Evolutionary conservation across 2,888 invertebrate genomes (phyloP).

Genomic region (Parnassius smintheus): DNA sequence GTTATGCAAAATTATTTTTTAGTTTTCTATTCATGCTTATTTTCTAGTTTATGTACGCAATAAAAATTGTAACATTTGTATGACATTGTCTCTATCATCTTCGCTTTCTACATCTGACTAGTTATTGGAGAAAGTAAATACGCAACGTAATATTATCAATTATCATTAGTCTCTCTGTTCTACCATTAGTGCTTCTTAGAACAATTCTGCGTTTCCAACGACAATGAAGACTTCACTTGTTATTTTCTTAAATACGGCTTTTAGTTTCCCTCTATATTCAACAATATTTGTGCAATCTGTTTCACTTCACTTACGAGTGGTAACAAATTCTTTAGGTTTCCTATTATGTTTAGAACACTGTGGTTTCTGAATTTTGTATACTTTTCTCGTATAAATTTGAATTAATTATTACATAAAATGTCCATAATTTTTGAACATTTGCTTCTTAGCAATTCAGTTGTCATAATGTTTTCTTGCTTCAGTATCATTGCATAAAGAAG

Average conservation of each 20-base stretch:
- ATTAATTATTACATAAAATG: no score
- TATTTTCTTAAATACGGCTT: background rate
- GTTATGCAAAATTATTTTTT: background rate
- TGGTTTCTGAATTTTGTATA: no score
- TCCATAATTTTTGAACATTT: no score
- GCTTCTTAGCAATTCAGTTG: no score
- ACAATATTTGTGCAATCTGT: no score
- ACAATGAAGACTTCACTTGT: conserved; percentile 15
- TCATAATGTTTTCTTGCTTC: no score
- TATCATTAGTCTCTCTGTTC: conserved; percentile 45
- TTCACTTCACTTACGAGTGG: no score
- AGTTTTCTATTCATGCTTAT: background rate
- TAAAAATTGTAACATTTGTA: background rate
- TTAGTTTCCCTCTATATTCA: background rate
- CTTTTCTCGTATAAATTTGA: no score
- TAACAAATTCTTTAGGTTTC: no score
- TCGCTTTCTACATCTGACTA: conserved; percentile 39
- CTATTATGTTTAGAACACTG: no score
- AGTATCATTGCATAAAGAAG: no score
- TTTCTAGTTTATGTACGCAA: conserved; percentile 8
- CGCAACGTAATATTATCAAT: conserved; percentile 48
- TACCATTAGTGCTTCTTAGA: conserved; percentile 41
- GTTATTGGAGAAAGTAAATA: conserved; percentile 55
- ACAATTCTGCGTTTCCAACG: conserved; percentile 36
- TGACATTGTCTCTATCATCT: conserved; percentile 8